Evolutionary conservation across 2,888 invertebrate species (phyloP).

Genomic region (Ennomos quercinarius): DNA sequence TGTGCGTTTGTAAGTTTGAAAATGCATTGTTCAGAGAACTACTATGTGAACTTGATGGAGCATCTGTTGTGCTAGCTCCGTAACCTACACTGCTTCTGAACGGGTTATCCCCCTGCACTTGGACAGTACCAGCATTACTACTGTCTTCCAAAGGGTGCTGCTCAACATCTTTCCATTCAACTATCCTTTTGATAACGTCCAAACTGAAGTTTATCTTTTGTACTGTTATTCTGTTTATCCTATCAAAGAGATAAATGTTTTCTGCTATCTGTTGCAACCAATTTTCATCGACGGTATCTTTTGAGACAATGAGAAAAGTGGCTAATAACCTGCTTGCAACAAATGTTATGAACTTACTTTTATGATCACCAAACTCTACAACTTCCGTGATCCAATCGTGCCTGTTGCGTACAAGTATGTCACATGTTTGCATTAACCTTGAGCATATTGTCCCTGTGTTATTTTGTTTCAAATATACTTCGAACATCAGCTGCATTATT

Average conservation of each 20-base stretch:
- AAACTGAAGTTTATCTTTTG: constrained; percentile 93
- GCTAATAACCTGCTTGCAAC: constrained; percentile 92
- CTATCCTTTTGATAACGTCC: constrained; percentile 93
- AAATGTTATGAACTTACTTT: constrained; percentile 92
- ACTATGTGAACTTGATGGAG: constrained; percentile 64
- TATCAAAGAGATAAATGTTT: constrained; percentile 88
- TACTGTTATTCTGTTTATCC: constrained; percentile 87
- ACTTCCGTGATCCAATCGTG: constrained; percentile 94
- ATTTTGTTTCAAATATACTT: constrained; percentile 94
- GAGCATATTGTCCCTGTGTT: constrained; percentile 93
- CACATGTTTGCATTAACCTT: constrained; percentile 91
- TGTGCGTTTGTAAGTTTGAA: constrained; percentile 77
- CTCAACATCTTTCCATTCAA: constrained; percentile 94
- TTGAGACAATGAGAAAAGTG: constrained; percentile 93
- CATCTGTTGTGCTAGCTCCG: constrained; percentile 55
- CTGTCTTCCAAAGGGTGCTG: constrained; percentile 92
- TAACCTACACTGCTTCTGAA: constrained; percentile 73
- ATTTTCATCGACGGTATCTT: constrained; percentile 91
- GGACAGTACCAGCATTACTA: constrained; percentile 68
- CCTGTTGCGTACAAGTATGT: constrained; percentile 91
- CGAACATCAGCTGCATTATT: constrained; percentile 92
- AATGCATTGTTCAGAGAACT: constrained; percentile 75
- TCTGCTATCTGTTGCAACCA: constrained; percentile 92
- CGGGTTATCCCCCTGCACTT: constrained; percentile 77
- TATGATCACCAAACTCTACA: constrained; percentile 91